A percentile compares a stretch with the other conserved stretches of the same genome.
Evolutionary conservation across 2,797 vertebrate species (phyloP).

Genomic region (Hyperoplus lanceolatus): DNA sequence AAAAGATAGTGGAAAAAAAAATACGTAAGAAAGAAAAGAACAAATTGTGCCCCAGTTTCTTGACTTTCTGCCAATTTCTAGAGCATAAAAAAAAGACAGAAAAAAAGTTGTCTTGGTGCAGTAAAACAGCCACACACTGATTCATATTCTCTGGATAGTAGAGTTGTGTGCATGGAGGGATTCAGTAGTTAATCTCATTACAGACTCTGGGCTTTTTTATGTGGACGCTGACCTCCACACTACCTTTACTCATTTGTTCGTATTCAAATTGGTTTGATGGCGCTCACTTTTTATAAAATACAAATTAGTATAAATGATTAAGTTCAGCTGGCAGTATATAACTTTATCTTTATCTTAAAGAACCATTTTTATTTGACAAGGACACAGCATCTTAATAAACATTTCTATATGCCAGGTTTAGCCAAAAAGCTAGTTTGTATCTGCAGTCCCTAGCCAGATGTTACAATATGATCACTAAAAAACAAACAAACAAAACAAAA

Average conservation of each 20-base stretch:
- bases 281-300: conserved; percentile 33
- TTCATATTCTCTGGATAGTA: conserved; percentile 61
- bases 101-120: conserved; percentile 50
- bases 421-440: not conserved
- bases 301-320: conserved; percentile 18
- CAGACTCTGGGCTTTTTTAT: conserved; percentile 46
- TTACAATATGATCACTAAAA: no score
- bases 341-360: no score
- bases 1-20: conserved; percentile 52
- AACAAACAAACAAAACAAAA: no score
- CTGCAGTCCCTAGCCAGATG: no score
- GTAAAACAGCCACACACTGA: conserved; percentile 69
- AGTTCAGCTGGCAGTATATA: conserved; percentile 3
- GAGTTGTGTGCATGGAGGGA: conserved; percentile 33
- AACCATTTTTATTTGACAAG: no score
- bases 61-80: conserved; percentile 66
- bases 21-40: conserved; percentile 52
- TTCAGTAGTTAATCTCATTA: conserved; percentile 68
- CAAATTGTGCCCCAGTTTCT: conserved; percentile 72
- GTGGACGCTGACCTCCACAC: conserved; percentile 55
- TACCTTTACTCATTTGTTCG: conserved; percentile 45
- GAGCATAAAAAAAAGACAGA: conserved; percentile 47
- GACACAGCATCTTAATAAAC: no score
- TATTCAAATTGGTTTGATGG: conserved; percentile 62
- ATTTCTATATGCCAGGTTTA: not conserved